Conservation (phyloP, 2,113 vertebrate species). For the Noturus placidus region DNA sequence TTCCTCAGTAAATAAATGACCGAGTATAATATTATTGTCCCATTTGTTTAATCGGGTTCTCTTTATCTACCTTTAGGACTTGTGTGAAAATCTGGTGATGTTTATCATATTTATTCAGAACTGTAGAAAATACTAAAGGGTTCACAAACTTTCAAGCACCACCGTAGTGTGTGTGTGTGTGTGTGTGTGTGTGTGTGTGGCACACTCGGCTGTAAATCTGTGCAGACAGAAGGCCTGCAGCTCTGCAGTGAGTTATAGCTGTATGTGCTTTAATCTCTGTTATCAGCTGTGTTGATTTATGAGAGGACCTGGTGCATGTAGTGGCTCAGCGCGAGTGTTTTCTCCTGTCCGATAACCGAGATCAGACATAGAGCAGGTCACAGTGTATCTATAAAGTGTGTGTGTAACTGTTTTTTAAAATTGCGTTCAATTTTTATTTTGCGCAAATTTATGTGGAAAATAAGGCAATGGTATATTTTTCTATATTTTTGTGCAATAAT, state of each 20-base stretch:
- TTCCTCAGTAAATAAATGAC: no score
- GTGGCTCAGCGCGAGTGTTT: slow-evolving; percentile 11
- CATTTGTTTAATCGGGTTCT: no score
- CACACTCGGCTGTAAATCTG: slow-evolving; percentile 46
- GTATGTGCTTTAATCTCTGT: slow-evolving; percentile 50
- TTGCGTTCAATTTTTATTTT: neutral
- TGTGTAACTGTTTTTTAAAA: neutral
- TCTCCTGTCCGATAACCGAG: slow-evolving; percentile 38
- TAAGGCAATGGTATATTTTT: neutral
- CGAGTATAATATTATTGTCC: no score
- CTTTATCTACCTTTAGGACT: no score
- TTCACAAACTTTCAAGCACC: no score
- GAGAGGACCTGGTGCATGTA: slow-evolving; percentile 39
- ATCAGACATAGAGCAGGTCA: slow-evolving; percentile 23
- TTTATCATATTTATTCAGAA: no score
- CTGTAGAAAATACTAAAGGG: no score
- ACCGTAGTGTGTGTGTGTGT: neutral
- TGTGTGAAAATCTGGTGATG: no score
- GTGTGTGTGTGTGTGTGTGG: slow-evolving; percentile 15
- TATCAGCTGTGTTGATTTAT: slow-evolving; percentile 52
- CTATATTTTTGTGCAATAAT: neutral
- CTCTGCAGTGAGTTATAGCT: slow-evolving; percentile 43
- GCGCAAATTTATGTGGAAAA: neutral
- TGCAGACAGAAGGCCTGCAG: slow-evolving; percentile 51
- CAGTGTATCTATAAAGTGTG: slow-evolving; percentile 11